These are phyloP conservation scores for Vidua macroura DNA, from an alignment of 2,113 vertebrate genomes.

Conservation along the genomic window DNA sequence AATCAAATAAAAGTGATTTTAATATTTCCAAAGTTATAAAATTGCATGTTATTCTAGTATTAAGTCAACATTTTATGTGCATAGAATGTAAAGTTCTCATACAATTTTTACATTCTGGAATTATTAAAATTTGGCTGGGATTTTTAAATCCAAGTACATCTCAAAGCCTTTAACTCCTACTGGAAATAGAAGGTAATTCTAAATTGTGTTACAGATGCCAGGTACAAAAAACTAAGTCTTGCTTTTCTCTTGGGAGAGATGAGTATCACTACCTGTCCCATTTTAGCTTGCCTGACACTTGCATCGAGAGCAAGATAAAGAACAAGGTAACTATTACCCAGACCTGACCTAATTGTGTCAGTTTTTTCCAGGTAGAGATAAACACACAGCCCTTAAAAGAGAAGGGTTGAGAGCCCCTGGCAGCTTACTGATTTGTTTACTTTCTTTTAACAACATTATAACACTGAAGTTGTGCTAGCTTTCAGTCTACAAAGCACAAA, in stretches of 20 bases:
- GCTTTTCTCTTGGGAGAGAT: conserved; percentile 1
- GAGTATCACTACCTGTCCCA: not conserved
- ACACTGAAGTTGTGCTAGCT: not conserved
- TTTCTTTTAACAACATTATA: not conserved
- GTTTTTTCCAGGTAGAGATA: not conserved
- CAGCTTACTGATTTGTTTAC: conserved; percentile 43
- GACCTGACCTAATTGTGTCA: conserved; percentile 47
- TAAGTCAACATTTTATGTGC: not conserved
- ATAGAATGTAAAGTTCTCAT: not conserved
- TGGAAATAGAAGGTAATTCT: not conserved
- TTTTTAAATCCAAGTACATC: not conserved
- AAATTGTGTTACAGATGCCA: not conserved
- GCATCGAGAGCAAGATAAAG: not conserved
- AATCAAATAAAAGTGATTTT: not conserved
- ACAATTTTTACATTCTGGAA: not conserved
- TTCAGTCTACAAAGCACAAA: not conserved
- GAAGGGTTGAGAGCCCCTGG: not conserved
- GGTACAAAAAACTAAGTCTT: not conserved
- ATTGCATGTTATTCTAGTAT: not conserved
- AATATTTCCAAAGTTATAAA: not conserved
- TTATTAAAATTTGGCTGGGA: not conserved
- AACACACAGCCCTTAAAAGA: not conserved
- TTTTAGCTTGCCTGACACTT: conserved; percentile 14
- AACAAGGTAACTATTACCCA: conserved; percentile 15
- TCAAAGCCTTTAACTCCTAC: not conserved